phyloP scores from a whole-genome alignment of 2,113 vertebrate genomes.

The Cynocephalus volans region DNA sequence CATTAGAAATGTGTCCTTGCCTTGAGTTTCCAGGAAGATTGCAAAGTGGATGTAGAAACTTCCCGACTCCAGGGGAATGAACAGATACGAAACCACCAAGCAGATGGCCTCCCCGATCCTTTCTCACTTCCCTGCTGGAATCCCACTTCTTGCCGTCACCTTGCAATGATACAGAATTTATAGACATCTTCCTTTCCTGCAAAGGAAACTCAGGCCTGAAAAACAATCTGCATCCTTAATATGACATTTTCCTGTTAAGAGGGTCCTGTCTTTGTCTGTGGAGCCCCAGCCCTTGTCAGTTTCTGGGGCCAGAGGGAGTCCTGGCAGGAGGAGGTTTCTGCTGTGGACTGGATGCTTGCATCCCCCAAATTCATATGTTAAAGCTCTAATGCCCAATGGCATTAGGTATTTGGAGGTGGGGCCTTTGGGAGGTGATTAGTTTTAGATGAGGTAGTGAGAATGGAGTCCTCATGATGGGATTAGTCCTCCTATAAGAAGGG shows the following conservation, averaged over 20 bases:
- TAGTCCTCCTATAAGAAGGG: background rate
- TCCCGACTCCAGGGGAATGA: conserved; percentile 20
- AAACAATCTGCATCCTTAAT: background rate
- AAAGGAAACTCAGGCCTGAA: background rate
- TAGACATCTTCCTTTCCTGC: background rate
- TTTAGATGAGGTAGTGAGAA: background rate
- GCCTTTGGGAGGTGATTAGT: background rate
- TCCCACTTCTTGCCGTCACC: background rate
- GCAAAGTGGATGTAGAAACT: background rate
- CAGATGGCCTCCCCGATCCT: conserved; percentile 26
- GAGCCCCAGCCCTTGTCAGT: background rate
- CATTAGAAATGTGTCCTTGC: background rate
- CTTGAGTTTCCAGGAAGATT: background rate
- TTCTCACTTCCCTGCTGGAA: background rate
- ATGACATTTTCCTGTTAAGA: background rate
- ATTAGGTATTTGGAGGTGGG: background rate
- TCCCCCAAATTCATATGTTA: background rate
- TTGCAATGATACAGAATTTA: background rate
- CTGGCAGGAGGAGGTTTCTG: background rate
- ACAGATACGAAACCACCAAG: background rate
- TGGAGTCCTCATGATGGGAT: background rate
- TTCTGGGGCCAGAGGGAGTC: background rate
- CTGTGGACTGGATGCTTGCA: background rate
- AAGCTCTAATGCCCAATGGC: background rate
- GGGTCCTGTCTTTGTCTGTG: background rate